Evolutionary conservation across 92 coral and sea anemone species (phyloP).

Genomic region (Ricordea florida): DNA sequence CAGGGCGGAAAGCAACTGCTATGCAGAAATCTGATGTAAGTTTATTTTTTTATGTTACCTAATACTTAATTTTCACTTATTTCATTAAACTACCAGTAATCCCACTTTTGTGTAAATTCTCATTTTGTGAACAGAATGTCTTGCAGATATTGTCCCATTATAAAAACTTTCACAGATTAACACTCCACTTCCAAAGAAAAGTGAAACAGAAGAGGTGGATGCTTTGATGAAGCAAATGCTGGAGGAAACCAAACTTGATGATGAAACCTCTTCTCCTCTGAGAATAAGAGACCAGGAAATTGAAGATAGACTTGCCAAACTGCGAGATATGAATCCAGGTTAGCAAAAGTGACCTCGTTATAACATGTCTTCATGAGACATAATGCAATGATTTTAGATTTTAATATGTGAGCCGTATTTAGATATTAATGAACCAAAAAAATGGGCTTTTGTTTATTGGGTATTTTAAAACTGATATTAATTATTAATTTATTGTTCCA

Average conservation of each 20-base stretch:
- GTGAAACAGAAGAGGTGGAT: conserved; percentile 76
- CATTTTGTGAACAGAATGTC: too few relatives aligned
- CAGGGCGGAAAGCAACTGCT: conserved; percentile 85
- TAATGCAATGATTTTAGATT: neutral
- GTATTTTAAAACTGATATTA: neutral
- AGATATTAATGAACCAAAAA: neutral
- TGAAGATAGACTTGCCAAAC: conserved; percentile 83
- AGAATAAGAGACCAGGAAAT: conserved; percentile 65
- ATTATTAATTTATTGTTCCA: too few relatives aligned
- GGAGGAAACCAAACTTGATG: conserved; percentile 80
- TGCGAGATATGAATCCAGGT: conserved; percentile 90
- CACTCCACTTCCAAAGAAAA: conserved; percentile 67
- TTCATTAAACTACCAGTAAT: too few relatives aligned
- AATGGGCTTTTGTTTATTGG: too few relatives aligned
- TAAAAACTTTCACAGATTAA: conserved; percentile 66
- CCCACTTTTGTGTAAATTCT: too few relatives aligned
- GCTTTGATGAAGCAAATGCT: conserved; percentile 82
- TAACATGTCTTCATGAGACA: too few relatives aligned
- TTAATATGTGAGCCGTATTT: neutral
- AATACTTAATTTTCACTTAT: too few relatives aligned
- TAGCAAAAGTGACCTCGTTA: too few relatives aligned
- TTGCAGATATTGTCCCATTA: too few relatives aligned
- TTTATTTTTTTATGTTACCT: neutral
- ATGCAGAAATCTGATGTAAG: conserved; percentile 75
- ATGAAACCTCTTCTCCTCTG: conserved; percentile 16